phyloP scores from a whole-genome alignment of 1,140 invertebrate genomes.

The Ceratina australensis region DNA sequence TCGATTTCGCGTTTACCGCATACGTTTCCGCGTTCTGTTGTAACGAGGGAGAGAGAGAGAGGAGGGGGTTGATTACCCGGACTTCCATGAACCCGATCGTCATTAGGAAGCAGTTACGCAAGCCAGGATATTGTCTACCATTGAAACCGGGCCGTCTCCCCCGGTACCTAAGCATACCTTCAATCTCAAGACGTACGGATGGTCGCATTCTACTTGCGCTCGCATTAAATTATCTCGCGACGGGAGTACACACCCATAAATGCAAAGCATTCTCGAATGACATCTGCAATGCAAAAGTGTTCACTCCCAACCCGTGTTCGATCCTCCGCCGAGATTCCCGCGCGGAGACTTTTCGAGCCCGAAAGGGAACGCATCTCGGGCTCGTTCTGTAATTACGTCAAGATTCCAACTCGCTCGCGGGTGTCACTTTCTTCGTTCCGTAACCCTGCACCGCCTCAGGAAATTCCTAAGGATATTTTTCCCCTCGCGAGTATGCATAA shows the following conservation, averaged over 20 bases:
- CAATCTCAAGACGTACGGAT: neutral
- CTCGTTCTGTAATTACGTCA: neutral
- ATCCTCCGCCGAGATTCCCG: conserved; percentile 1
- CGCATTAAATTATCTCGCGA: conserved; percentile 20
- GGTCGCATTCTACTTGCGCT: conserved; percentile 4
- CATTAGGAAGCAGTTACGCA: conserved; percentile 36
- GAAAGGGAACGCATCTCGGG: conserved; percentile 8
- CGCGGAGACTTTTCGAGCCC: conserved; percentile 4
- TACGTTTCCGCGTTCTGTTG: conserved; percentile 18
- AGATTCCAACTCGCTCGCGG: neutral
- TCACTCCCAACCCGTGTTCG: conserved; percentile 7
- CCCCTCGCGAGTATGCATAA: no score
- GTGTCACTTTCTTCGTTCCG: conserved; percentile 2
- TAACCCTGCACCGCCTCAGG: neutral
- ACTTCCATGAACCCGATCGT: conserved; percentile 20
- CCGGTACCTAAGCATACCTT: neutral
- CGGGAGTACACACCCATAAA: conserved; percentile 16
- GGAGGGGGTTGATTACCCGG: conserved; percentile 2
- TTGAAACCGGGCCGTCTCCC: neutral
- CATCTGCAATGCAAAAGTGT: conserved; percentile 36
- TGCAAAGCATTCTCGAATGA: conserved; percentile 30
- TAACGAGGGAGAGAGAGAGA: neutral
- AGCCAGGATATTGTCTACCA: neutral
- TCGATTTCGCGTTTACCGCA: conserved; percentile 5
- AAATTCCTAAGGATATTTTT: neutral